phyloP scores from a whole-genome alignment of 2,797 vertebrate species.

The Alcedo quadribrachys region DNA sequence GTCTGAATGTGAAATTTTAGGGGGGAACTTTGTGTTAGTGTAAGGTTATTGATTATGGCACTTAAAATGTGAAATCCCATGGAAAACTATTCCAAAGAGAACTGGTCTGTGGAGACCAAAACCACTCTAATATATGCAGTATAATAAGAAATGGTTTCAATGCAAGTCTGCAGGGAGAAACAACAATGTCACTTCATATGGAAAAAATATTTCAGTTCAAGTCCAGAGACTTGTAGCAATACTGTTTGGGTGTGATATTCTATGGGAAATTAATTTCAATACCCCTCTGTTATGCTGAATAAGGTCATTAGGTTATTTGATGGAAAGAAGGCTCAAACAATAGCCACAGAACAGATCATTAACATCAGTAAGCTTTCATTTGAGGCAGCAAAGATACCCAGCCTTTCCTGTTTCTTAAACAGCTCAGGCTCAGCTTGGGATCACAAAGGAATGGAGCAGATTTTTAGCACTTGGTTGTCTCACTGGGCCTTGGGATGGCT shows the following conservation, averaged over 20 bases:
- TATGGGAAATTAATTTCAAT: conserved; percentile 28
- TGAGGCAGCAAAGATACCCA: conserved; percentile 6
- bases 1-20: conserved; percentile 9
- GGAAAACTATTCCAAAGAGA: conserved; percentile 1
- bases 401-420: background rate
- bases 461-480: background rate
- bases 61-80: conserved; percentile 1
- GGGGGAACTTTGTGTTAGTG: background rate
- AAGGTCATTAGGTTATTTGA: conserved; percentile 48
- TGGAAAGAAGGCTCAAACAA: conserved; percentile 23
- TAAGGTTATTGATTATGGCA: background rate
- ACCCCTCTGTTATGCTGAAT: background rate
- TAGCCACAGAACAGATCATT: background rate
- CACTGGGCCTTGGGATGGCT: background rate
- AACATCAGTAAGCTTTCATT: background rate
- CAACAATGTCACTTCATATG: background rate
- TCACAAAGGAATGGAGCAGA: background rate
- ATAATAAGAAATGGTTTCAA: conserved; percentile 36
- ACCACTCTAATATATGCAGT: background rate
- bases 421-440: background rate
- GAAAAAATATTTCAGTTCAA: conserved; percentile 33
- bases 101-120: background rate
- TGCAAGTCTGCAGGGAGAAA: conserved; percentile 20
- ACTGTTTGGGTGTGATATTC: conserved; percentile 36
- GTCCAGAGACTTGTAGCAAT: conserved; percentile 46